Evolutionary conservation across 2,888 invertebrate species (phyloP), one percentile per base, ranked within the genome.

Genomic region (Drosophila nr. perissopoda): DNA sequence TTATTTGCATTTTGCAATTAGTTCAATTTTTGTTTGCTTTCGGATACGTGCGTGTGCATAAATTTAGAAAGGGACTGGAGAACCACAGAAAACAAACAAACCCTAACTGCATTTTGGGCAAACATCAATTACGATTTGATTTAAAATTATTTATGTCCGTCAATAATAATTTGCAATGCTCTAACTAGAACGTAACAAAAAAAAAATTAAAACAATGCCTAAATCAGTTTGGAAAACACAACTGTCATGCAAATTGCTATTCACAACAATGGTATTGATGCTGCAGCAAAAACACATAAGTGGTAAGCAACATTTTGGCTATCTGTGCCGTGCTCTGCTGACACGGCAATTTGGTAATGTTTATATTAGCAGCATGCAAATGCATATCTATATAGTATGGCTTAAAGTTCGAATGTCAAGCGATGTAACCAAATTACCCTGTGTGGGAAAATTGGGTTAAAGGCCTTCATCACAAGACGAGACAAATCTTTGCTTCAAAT

Each of bases 211-310:
- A 74, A 82, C 71, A 70, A 85, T 85, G 88, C 61, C 65, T n/a
- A 71, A 79, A 66, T 72, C 70, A 70, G 27, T 65, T 53, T 56
- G 57, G 49, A 74, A 66, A 66, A 59, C 53, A 33, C 56, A 70
- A 29, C 72, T 67, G 73, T 70, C 64, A 54, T 73, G 71, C 73
- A 82, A 87, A 80, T 87, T 87, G 75, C 71, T 70, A 75, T 69
- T 70, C 59, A 60, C 73, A 74, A 71, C 69, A 73, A 72, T 87
- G 56, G 69, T 81, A 68, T 62, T 87, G 74, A 75, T 80, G 74
- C 60, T 80, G 52, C 86, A 74, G 57, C 83, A 67, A 67, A 71
- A 56, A 29, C 29, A 61, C 67, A 46, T 73, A 27, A 74, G 67
- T 58, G 89, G 87, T 88, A 73, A 88, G 87, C 78, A 42, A 40